Conservation (phyloP, 2,797 vertebrate species). For the Pachyuromys duprasi region DNA sequence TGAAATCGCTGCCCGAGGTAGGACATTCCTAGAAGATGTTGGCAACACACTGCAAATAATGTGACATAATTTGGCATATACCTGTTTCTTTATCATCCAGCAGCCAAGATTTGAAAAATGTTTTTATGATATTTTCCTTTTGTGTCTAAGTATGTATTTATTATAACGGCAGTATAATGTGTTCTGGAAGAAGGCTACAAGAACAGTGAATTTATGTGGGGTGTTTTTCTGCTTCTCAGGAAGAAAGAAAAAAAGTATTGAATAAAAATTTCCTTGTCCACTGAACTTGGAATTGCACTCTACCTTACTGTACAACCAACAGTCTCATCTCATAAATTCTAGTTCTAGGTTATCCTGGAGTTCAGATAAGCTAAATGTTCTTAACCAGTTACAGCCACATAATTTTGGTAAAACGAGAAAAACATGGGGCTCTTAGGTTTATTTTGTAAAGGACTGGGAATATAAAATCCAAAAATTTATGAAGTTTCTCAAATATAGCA, state of each 20-base stretch:
- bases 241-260: slow-evolving; percentile 2
- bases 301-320: background rate
- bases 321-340: background rate
- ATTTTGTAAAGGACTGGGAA: slow-evolving; percentile 22
- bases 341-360: background rate
- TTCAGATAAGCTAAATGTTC: background rate
- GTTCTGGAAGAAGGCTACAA: slow-evolving; percentile 1
- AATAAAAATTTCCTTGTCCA: slow-evolving; percentile 43
- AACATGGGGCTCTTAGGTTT: background rate
- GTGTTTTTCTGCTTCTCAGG: background rate
- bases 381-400: background rate
- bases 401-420: background rate
- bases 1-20: slow-evolving; percentile 69
- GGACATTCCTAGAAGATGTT: slow-evolving; percentile 49
- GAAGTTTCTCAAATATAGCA: background rate
- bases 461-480: background rate
- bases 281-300: background rate
- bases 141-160: background rate
- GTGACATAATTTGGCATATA: slow-evolving; percentile 50
- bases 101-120: slow-evolving; percentile 68
- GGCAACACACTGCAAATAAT: slow-evolving; percentile 44
- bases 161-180: background rate
- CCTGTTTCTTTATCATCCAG: slow-evolving; percentile 28
- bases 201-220: slow-evolving; percentile 9
- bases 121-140: slow-evolving; percentile 1